phyloP scores from a whole-genome alignment of 1,140 invertebrate genomes.

The Nylanderia fulva region DNA sequence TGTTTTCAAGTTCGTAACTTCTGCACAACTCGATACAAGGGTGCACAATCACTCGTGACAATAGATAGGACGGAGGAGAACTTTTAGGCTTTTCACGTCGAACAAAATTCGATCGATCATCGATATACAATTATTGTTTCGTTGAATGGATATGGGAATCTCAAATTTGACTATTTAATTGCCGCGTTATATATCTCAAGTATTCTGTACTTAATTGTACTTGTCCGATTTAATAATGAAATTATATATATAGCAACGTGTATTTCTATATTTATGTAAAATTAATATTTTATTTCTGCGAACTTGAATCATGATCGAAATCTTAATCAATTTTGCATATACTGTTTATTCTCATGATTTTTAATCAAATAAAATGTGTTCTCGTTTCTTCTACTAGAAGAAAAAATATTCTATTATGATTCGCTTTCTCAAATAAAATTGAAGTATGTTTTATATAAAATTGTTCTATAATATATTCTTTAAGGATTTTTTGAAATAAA shows the following conservation, averaged over 20 bases:
- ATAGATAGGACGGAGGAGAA: slow-evolving; percentile 46
- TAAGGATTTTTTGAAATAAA: background rate
- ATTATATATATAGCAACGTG: background rate
- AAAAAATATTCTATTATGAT: no score
- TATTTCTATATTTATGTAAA: background rate
- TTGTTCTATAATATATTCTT: background rate
- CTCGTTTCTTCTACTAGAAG: no score
- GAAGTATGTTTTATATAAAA: no score
- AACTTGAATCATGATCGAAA: background rate
- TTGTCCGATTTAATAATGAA: background rate
- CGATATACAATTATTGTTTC: slow-evolving; percentile 41
- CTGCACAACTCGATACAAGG: slow-evolving; percentile 48
- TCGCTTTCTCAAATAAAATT: no score
- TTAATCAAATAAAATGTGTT: slow-evolving; percentile 4
- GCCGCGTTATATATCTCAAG: background rate
- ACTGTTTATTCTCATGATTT: background rate
- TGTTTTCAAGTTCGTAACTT: slow-evolving; percentile 61
- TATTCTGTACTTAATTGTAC: background rate
- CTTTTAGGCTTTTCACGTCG: slow-evolving; percentile 19
- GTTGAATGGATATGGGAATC: slow-evolving; percentile 36
- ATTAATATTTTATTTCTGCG: background rate
- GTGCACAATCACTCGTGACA: slow-evolving; percentile 65
- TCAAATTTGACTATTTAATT: slow-evolving; percentile 29
- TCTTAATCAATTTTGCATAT: background rate
- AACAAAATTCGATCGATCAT: slow-evolving; percentile 45